A percentile compares a stretch with the other conserved stretches of the same genome.
Conservation (phyloP, 2,888 invertebrate species). For the Oscheius onirici region DNA sequence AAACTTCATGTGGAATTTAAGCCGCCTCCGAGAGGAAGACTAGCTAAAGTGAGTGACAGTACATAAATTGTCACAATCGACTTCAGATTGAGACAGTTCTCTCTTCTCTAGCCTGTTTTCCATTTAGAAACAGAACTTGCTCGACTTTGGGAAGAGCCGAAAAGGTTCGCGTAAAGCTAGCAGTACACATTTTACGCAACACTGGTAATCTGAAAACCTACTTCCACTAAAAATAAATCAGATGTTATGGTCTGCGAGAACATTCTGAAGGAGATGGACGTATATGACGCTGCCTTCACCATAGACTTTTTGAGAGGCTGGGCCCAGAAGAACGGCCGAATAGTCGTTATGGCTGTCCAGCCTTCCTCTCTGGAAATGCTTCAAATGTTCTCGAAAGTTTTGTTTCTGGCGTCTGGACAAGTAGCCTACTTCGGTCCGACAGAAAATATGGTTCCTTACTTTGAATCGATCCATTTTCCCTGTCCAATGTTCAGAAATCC, state of each 20-base stretch:
- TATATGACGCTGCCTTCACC: conserved; percentile 93
- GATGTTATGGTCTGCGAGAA: conserved; percentile 88
- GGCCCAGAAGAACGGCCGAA: conserved; percentile 79
- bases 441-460: conserved; percentile 84
- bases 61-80: no score
- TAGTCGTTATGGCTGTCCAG: conserved; percentile 88
- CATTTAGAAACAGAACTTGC: conserved; percentile 87
- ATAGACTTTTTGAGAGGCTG: conserved; percentile 92
- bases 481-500: conserved; percentile 96
- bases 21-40: conserved; percentile 1
- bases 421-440: conserved; percentile 90
- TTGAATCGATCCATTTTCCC: conserved; percentile 88
- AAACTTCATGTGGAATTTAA: conserved; percentile 12
- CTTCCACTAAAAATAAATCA: no score
- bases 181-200: conserved; percentile 83
- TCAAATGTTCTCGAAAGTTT: conserved; percentile 87
- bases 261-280: conserved; percentile 88
- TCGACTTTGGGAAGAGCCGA: conserved; percentile 87
- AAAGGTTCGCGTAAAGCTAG: conserved; percentile 85
- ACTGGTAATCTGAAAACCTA: no score
- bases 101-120: conserved; percentile 88
- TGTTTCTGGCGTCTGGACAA: conserved; percentile 87
- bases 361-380: conserved; percentile 95
- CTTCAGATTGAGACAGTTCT: conserved; percentile 85
- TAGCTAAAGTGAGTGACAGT: no score